Evolutionary conservation across 1,140 invertebrate species (phyloP), one percentile per base, ranked within the genome.

Genomic region (Paralvinella palmiformis): DNA sequence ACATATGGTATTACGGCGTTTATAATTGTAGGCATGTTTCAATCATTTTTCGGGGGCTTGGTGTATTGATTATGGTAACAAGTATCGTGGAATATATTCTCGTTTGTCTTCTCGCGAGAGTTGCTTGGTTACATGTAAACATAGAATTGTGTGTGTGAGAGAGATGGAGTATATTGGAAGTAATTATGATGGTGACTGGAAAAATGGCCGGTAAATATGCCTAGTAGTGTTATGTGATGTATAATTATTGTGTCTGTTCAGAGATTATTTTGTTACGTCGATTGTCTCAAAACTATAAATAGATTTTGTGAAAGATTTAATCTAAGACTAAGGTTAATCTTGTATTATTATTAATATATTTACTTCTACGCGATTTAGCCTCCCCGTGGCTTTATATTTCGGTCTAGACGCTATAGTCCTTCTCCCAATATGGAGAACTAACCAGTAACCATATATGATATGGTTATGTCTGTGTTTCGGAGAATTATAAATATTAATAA

Each of bases 101-200:
- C n/a, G n/a, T n/a, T n/a, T n/a, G n/a, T n/a, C n/a, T n/a, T n/a
- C n/a, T n/a, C n/a, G n/a, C n/a, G n/a, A n/a, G n/a, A n/a, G 52
- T 53, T 53, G 52, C 52, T 22, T 53, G 22, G 52, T 24, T 7
- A 53, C n/a, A 53, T 29, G 7, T 22, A 53, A 59, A 62, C 69
- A 76, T n/a, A n/a, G n/a, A n/a, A n/a, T n/a, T n/a, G n/a, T n/a
- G n/a, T n/a, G n/a, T n/a, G n/a, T n/a, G n/a, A n/a, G n/a, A n/a
- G n/a, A 75, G 52, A 76, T 78, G 77, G 76, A 80, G 72, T 79
- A 78, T 67, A 77, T 73, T n/a, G 78, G 78, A 36, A 77, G 75
- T 58, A 73, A 68, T 61, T 80, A 80, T 63, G 69, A 73, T 17
- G 78, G 78, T 22, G 75, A 77, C 33, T 69, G 71, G 36, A 76